These are phyloP conservation scores for Pelodytes ibericus DNA, from an alignment of 2,797 vertebrate genomes.

Conservation along the genomic window DNA sequence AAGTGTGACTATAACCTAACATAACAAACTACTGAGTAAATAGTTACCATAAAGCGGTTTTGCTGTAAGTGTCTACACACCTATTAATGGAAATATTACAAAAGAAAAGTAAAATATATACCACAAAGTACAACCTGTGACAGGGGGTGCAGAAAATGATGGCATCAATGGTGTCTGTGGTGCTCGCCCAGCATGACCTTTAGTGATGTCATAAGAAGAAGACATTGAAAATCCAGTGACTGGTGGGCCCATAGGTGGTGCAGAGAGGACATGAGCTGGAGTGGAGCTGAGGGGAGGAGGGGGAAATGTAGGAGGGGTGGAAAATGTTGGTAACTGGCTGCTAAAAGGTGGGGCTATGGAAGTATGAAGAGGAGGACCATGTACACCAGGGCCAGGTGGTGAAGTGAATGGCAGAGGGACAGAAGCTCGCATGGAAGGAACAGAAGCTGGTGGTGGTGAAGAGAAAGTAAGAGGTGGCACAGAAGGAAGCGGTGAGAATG, in stretches of 20 bases:
- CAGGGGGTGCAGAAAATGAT: slow-evolving; percentile 78
- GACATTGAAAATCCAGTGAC: slow-evolving; percentile 79
- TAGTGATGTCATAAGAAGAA: slow-evolving; percentile 87
- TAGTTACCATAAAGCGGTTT: no score
- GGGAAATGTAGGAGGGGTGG: slow-evolving; percentile 21
- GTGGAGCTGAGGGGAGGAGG: slow-evolving; percentile 45
- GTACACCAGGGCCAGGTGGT: slow-evolving; percentile 52
- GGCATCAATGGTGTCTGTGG: slow-evolving; percentile 95
- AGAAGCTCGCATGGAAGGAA: slow-evolving; percentile 62
- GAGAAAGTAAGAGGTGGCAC: slow-evolving; percentile 62
- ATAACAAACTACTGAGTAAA: no score
- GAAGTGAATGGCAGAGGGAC: slow-evolving; percentile 60
- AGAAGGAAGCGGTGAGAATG: slow-evolving; percentile 59
- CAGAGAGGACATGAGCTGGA: slow-evolving; percentile 60
- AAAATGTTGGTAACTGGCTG: slow-evolving; percentile 29
- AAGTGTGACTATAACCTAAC: no score
- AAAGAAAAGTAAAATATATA: background rate
- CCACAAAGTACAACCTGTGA: slow-evolving; percentile 74
- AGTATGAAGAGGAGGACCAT: slow-evolving; percentile 17
- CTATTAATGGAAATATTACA: background rate
- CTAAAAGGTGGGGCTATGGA: slow-evolving; percentile 54
- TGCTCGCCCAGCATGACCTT: slow-evolving; percentile 90
- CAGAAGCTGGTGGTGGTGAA: slow-evolving; percentile 56
- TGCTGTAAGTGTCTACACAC: no score
- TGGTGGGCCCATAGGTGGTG: slow-evolving; percentile 78